Evolutionary conservation across 1,140 invertebrate genomes (phyloP).

Genomic region (Drosophila subpulchrella): DNA sequence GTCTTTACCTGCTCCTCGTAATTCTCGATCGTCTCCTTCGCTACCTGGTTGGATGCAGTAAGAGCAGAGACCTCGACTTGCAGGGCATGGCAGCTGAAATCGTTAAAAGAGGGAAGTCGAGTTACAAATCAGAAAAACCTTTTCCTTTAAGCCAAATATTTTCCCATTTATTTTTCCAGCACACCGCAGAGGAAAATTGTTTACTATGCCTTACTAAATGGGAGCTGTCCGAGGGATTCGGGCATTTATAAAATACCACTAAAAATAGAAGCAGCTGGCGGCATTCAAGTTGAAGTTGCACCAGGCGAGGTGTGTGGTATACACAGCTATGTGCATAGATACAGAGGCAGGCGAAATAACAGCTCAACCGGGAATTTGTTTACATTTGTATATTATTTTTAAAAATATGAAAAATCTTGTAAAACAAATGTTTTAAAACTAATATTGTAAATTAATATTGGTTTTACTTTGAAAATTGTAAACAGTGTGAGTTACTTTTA

Average conservation of each 20-base stretch:
- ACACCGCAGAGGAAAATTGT: neutral
- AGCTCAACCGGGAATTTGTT: no score
- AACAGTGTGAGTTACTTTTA: no score
- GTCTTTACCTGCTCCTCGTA: conserved; percentile 52
- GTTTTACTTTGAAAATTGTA: no score
- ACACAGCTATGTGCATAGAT: conserved; percentile 13
- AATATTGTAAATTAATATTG: no score
- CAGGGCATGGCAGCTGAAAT: conserved; percentile 41
- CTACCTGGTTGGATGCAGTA: conserved; percentile 32
- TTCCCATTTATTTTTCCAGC: neutral
- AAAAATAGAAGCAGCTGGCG: conserved; percentile 68
- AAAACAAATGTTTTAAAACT: no score
- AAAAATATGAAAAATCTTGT: no score
- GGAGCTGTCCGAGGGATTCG: conserved; percentile 13
- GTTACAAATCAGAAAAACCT: neutral
- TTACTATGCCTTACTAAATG: conserved; percentile 1
- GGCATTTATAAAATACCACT: conserved; percentile 43
- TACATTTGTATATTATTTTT: neutral
- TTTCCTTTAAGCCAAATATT: no score
- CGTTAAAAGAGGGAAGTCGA: neutral
- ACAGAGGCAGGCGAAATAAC: neutral
- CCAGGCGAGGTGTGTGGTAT: conserved; percentile 20
- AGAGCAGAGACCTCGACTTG: conserved; percentile 30
- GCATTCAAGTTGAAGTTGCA: conserved; percentile 59
- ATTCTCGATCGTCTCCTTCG: conserved; percentile 41